Percentiles rank a stretch among this genome's conserved stretches.
These are phyloP conservation scores for Phenganax subtilis DNA, from an alignment of 92 coral and sea anemone species.

Conservation along the genomic window DNA sequence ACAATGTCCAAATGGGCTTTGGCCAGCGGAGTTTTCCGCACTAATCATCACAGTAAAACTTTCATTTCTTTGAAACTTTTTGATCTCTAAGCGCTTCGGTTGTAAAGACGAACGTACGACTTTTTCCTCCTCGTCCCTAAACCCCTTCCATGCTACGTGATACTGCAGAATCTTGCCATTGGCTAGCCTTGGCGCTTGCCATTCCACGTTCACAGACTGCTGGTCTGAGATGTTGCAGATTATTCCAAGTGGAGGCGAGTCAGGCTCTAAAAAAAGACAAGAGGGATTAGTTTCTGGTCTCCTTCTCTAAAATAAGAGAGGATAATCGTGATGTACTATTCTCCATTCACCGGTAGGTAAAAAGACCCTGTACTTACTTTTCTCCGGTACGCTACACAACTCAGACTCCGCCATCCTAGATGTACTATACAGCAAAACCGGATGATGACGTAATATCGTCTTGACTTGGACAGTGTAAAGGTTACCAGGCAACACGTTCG, in stretches of 20 bases:
- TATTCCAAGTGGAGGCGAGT: too few species aligned
- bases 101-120: slow-evolving; percentile 24
- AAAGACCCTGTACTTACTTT: slow-evolving; percentile 4
- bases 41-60: background rate
- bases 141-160: too few species aligned
- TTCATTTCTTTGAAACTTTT: background rate
- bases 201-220: too few species aligned
- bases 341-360: background rate
- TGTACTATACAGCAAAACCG: background rate
- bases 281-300: too few species aligned
- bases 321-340: slow-evolving; percentile 46
- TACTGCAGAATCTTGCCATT: too few species aligned
- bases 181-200: too few species aligned
- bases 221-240: too few species aligned
- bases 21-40: slow-evolving; percentile 56
- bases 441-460: background rate
- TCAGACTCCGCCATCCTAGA: background rate
- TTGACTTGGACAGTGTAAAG: background rate
- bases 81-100: background rate
- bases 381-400: slow-evolving; percentile 12
- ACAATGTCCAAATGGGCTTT: background rate
- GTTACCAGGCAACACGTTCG: slow-evolving; percentile 8
- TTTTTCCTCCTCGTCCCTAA: background rate
- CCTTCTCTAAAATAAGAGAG: slow-evolving; percentile 44
- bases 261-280: too few species aligned